Base-by-base conservation (phyloP, 64 coral and sea anemone species). In the Actinia tenebrosa region DNA sequence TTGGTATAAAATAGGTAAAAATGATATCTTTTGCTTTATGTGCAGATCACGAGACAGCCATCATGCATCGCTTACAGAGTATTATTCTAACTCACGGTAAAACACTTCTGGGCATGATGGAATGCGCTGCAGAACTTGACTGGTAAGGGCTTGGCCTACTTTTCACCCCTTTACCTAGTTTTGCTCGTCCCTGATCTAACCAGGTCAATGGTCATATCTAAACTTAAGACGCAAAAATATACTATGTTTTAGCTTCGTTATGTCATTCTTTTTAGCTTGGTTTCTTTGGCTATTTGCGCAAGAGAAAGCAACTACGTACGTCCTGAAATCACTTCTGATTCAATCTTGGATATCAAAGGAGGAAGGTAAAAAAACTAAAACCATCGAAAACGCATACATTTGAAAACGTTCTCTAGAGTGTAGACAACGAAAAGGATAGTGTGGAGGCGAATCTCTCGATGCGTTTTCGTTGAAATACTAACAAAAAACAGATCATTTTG, bases 31-130 rank as follows among this genome's bases (percentile, higher is more conserved):
- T 15, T 89, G 7, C 64, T 44, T 23, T 17, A 43, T 27, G 11
- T 92, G n/a, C 64, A 99, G 97, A 99, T 80, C 93, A 95, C 43
- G 97, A 99, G 52, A 99, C 97, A 42, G 91, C 93, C 44, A 92
- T 99, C n/a, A 95, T 99, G 97, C 97, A 99, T 86, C 88, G 93
- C 16, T 66, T 99, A 42, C 97, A 99, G 63, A 95, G 86, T 82
- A 87, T 91, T 78, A 90, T 99, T 59, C 45, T 99, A 7, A 91
- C 90, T 64, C 97, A 95, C 62, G 92, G 90, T 58, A 92, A 95
- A 53, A 88, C 95, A 55, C 60, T 99, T 10, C 71, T 95, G 52
- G 91, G 94, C 50, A 93, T 99, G 20, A 93, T 99, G 93, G 97
- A 99, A 46, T 99, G 92, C 71, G 84, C 86, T 56, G 97, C 97